phyloP scores from a whole-genome alignment of 2,888 invertebrate species.

The Phorcus lineatus region DNA sequence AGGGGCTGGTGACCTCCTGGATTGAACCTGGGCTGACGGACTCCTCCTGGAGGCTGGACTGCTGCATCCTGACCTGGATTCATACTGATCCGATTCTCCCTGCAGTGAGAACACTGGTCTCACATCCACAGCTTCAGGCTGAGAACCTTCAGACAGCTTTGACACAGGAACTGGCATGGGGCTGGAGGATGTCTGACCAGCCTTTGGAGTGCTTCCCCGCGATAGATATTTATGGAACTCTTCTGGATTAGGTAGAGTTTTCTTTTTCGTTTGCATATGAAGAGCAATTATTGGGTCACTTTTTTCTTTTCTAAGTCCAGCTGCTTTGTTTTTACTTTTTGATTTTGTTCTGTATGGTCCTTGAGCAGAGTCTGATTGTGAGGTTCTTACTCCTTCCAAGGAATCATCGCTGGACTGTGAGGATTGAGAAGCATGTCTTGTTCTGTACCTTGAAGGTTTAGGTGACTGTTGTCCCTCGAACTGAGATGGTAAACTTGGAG shows the following conservation, averaged over 20 bases:
- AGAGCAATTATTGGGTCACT: conserved; percentile 45
- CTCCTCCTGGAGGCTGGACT: not conserved
- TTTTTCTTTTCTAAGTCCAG: conserved; percentile 35
- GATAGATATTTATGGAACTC: conserved; percentile 39
- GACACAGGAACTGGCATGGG: conserved; percentile 11
- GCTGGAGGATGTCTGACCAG: conserved; percentile 22
- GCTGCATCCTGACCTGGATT: not conserved
- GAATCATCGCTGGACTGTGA: conserved; percentile 40
- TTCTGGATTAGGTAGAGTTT: conserved; percentile 42
- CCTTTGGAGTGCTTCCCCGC: conserved; percentile 33
- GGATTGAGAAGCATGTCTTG: conserved; percentile 28
- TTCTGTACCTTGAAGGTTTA: not conserved
- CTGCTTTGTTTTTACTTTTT: not conserved
- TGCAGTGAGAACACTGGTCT: not conserved
- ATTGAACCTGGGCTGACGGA: not conserved
- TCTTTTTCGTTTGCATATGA: conserved; percentile 39
- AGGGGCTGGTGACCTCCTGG: not conserved
- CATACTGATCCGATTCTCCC: not conserved
- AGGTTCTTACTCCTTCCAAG: conserved; percentile 32
- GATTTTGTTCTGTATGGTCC: conserved; percentile 27
- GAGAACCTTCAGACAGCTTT: not conserved
- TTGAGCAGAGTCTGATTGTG: conserved; percentile 40
- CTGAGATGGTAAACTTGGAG: not conserved
- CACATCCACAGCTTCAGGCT: not conserved
- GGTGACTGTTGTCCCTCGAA: not conserved